These are phyloP conservation scores for Papilio protenor DNA, from an alignment of 2,888 invertebrate species.

Conservation along the genomic window DNA sequence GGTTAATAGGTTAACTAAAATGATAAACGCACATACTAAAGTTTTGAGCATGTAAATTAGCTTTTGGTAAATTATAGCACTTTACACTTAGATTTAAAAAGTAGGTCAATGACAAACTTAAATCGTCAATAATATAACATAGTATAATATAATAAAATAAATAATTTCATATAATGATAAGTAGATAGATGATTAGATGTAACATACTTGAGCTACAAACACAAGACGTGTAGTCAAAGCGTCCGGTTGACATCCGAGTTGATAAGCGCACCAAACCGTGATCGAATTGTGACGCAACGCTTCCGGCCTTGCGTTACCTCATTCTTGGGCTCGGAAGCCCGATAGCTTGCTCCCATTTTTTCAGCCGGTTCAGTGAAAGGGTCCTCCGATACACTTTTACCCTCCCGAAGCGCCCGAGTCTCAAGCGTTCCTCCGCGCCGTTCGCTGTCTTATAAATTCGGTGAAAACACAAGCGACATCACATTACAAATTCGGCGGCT, in stretches of 20 bases:
- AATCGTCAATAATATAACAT: not conserved
- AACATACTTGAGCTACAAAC: not conserved
- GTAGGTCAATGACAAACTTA: not conserved
- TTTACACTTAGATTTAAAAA: not conserved
- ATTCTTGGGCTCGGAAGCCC: slow-evolving; percentile 78
- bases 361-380: slow-evolving; percentile 81
- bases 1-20: no score
- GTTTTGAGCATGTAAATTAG: no score
- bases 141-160: not conserved
- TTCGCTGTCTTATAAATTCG: slow-evolving; percentile 82
- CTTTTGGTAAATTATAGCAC: not conserved
- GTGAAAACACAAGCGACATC: slow-evolving; percentile 76
- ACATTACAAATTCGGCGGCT: slow-evolving; percentile 84
- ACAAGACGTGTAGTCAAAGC: slow-evolving; percentile 37
- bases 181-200: not conserved
- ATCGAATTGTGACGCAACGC: slow-evolving; percentile 71
- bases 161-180: not conserved
- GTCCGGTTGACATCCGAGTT: slow-evolving; percentile 56
- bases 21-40: no score
- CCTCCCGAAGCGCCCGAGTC: slow-evolving; percentile 67
- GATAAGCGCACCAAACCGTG: slow-evolving; percentile 69
- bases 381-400: slow-evolving; percentile 80
- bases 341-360: slow-evolving; percentile 80
- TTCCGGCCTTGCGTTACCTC: slow-evolving; percentile 78
- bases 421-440: slow-evolving; percentile 64